Percentiles rank a stretch among this genome's conserved stretches.
phyloP scores from a whole-genome alignment of 2,797 vertebrate genomes.

The Anguilla pacifica region DNA sequence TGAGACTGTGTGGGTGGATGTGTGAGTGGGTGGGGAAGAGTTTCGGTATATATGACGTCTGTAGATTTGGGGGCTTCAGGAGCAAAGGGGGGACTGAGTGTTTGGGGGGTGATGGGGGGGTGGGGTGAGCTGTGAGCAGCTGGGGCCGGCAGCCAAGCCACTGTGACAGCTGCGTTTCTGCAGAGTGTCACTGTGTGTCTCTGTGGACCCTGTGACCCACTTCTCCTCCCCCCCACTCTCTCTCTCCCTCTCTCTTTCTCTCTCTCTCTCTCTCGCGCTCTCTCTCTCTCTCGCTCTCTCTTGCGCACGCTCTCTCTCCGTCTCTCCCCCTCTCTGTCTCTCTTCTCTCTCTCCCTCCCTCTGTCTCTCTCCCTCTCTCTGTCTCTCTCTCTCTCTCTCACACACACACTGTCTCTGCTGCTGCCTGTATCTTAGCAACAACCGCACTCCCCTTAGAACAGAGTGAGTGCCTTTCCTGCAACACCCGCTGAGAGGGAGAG shows the following conservation, averaged over 20 bases:
- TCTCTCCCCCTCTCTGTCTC: constrained; percentile 28
- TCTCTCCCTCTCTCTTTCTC: constrained; percentile 34
- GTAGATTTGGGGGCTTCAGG: not conserved
- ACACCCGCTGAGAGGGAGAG: constrained; percentile 54
- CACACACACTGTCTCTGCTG: constrained; percentile 78
- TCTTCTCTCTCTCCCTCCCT: constrained; percentile 45
- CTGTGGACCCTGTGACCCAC: constrained; percentile 94
- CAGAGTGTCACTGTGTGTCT: constrained; percentile 91
- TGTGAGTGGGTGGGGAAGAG: constrained; percentile 35
- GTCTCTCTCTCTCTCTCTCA: constrained; percentile 36
- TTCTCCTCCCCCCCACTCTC: constrained; percentile 76
- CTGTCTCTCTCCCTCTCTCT: constrained; percentile 30
- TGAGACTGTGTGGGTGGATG: constrained; percentile 24
- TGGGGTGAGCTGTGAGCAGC: constrained; percentile 33
- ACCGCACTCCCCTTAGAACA: constrained; percentile 91
- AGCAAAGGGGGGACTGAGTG: constrained; percentile 20
- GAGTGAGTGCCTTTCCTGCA: constrained; percentile 77
- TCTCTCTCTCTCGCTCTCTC: constrained; percentile 55
- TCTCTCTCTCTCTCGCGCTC: constrained; percentile 60
- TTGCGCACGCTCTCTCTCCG: constrained; percentile 54
- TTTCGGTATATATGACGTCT: not conserved
- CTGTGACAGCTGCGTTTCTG: constrained; percentile 78
- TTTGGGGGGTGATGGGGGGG: constrained; percentile 40
- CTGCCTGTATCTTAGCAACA: constrained; percentile 99
- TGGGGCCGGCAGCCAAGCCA: constrained; percentile 33